These are phyloP conservation scores for Macrophya annulata DNA, from an alignment of 2,888 invertebrate genomes.

Conservation along the genomic window DNA sequence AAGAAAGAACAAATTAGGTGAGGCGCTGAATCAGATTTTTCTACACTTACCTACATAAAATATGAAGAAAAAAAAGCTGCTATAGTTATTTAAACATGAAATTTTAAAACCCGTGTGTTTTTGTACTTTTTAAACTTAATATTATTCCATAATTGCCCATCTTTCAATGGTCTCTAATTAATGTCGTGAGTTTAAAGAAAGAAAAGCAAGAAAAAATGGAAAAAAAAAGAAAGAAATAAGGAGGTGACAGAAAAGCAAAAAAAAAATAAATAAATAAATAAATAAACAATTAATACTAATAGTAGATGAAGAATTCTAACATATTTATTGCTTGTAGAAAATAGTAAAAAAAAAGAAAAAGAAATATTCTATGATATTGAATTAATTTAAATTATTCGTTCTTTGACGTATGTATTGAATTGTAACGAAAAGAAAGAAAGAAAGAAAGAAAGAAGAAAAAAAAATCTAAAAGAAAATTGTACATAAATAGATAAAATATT, in stretches of 20 bases:
- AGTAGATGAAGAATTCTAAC: background rate
- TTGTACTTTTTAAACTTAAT: background rate
- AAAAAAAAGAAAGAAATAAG: background rate
- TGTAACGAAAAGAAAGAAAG: background rate
- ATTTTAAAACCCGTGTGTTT: constrained; percentile 6
- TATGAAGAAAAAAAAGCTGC: background rate
- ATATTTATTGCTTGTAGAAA: background rate
- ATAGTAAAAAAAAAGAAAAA: background rate
- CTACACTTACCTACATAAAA: background rate
- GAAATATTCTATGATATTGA: background rate
- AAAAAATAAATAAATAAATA: background rate
- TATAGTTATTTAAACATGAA: background rate
- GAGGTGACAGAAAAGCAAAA: background rate
- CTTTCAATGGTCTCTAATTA: background rate
- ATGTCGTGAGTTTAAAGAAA: background rate
- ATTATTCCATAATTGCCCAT: background rate
- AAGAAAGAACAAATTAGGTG: constrained; percentile 60
- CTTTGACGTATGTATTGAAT: background rate
- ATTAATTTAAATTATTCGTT: background rate
- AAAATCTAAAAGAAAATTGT: background rate
- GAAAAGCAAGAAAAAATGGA: background rate
- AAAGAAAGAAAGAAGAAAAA: background rate
- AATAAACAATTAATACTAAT: background rate
- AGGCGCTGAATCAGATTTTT: constrained; percentile 4
- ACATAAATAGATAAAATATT: background rate